A percentile compares a stretch with the other conserved stretches of the same genome.
Evolutionary conservation across 1,140 invertebrate genomes (phyloP).

Genomic region (Papilio dardanus): DNA sequence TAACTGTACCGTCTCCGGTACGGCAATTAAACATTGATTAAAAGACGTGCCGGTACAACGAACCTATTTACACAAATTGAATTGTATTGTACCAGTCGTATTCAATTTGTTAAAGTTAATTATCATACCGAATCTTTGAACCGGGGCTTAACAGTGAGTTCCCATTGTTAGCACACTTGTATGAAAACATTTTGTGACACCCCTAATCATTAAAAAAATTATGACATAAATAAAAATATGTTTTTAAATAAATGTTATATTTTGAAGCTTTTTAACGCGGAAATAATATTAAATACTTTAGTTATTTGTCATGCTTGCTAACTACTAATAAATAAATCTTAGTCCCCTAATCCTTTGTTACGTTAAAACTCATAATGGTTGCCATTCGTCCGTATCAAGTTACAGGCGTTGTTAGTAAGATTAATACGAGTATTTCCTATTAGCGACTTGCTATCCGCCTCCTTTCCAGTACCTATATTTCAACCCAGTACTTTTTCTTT

Average conservation of each 20-base stretch:
- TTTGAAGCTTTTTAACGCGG: too few relatives aligned
- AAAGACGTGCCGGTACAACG: conserved; percentile 2
- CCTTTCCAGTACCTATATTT: neutral
- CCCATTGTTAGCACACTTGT: neutral
- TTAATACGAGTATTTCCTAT: neutral
- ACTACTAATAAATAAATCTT: conserved; percentile 1
- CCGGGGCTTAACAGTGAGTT: neutral
- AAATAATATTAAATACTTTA: too few relatives aligned
- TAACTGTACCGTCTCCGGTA: neutral
- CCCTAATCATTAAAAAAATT: too few relatives aligned
- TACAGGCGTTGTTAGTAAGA: neutral
- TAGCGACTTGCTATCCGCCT: neutral
- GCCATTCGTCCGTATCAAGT: neutral
- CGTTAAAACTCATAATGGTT: conserved; percentile 6
- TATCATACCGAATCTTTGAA: neutral
- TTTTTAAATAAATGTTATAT: too few relatives aligned
- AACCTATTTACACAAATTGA: conserved; percentile 5
- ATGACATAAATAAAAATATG: too few relatives aligned
- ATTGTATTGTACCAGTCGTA: neutral
- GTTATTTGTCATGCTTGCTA: neutral
- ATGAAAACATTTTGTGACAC: too few relatives aligned
- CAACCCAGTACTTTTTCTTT: too few relatives aligned
- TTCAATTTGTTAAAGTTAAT: neutral
- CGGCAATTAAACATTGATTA: conserved; percentile 20
- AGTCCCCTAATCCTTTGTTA: neutral